Conservation (phyloP, 2,888 invertebrate species). For the Pristionchus exspectatus region DNA sequence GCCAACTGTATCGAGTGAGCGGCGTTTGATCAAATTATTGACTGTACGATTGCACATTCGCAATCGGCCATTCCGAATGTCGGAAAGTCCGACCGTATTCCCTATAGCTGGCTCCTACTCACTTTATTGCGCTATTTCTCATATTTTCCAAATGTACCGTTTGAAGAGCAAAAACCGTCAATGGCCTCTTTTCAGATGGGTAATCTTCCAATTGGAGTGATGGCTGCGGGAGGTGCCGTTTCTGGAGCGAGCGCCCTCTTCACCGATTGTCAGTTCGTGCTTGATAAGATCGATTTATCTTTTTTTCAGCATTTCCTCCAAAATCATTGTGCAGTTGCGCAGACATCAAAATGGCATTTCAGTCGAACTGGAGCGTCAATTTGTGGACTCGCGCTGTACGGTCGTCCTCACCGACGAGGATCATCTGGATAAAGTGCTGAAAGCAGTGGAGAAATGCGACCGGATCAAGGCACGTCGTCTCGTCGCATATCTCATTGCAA, state of each 20-base stretch:
- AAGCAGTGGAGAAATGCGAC: not conserved
- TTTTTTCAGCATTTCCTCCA: not conserved
- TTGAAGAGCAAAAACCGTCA: not conserved
- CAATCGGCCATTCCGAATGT: too few relatives aligned
- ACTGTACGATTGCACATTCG: too few relatives aligned
- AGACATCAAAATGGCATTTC: not conserved
- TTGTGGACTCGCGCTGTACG: constrained; percentile 62
- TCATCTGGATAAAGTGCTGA: constrained; percentile 60
- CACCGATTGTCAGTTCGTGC: constrained; percentile 75
- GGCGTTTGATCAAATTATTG: too few relatives aligned
- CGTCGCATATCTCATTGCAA: not conserved
- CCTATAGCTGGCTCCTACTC: too few relatives aligned
- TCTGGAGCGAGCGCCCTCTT: too few relatives aligned
- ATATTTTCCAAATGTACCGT: constrained; percentile 49
- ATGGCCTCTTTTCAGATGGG: not conserved
- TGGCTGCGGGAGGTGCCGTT: constrained; percentile 60
- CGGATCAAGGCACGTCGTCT: not conserved
- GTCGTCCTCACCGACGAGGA: constrained; percentile 63
- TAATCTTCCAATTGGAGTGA: not conserved
- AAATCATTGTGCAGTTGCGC: too few relatives aligned
- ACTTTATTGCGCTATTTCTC: too few relatives aligned
- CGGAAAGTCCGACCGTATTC: too few relatives aligned
- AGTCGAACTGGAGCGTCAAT: constrained; percentile 68
- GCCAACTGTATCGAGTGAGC: too few relatives aligned
- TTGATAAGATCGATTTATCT: too few relatives aligned